These are phyloP conservation scores for Otus scops DNA, from an alignment of 2,797 vertebrate genomes.

Conservation along the genomic window DNA sequence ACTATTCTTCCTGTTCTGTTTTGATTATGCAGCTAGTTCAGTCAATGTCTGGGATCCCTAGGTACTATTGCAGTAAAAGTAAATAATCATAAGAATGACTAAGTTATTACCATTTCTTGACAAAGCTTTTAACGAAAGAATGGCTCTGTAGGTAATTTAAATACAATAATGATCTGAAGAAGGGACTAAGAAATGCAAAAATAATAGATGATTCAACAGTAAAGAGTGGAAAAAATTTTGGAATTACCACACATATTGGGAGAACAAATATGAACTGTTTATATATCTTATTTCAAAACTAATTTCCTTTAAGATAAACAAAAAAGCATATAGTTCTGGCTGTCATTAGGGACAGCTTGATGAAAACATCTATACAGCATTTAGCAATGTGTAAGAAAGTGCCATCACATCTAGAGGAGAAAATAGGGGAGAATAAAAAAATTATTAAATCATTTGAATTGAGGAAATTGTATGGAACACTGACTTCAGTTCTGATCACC, in stretches of 20 bases:
- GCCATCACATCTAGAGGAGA: neutral
- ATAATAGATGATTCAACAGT: neutral
- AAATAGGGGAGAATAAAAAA: no score
- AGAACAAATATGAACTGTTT: neutral
- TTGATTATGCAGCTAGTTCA: neutral
- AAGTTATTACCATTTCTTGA: neutral
- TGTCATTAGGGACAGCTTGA: neutral
- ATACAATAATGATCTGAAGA: neutral
- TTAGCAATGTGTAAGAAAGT: neutral
- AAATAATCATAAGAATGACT: neutral
- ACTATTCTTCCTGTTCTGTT: neutral
- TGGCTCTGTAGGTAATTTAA: neutral
- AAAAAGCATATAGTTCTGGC: neutral
- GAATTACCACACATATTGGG: neutral
- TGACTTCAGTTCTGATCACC: neutral
- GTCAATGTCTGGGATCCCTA: neutral
- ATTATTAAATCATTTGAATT: neutral
- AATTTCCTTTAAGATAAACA: neutral
- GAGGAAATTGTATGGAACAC: neutral
- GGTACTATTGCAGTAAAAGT: neutral
- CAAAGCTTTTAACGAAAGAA: neutral
- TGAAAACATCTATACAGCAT: neutral
- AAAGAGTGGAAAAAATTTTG: neutral
- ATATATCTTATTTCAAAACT: neutral
- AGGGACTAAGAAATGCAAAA: neutral